Percentiles rank a stretch among this genome's conserved stretches.
phyloP scores from a whole-genome alignment of 2,113 vertebrate species.

The Mastomys coucha region DNA sequence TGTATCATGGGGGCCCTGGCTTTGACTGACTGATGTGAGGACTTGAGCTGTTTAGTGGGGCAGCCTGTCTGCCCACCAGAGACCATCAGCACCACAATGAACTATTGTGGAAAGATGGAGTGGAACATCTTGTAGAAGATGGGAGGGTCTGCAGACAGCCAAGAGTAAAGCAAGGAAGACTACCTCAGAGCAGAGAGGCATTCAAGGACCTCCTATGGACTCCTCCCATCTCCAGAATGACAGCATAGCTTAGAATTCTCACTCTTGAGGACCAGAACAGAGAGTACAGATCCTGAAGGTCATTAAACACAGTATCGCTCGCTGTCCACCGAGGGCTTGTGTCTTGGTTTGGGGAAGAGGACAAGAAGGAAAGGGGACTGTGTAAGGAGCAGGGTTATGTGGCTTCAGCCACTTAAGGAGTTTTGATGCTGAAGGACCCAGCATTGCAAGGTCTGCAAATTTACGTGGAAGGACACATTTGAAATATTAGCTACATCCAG shows the following conservation, averaged over 20 bases:
- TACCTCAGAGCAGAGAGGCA: neutral
- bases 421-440: neutral
- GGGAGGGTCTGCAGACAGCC: neutral
- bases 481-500: slow-evolving; percentile 1
- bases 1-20: neutral
- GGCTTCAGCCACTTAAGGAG: neutral
- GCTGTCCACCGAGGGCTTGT: neutral
- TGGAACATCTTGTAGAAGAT: neutral
- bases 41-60: neutral
- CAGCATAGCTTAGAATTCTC: neutral
- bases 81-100: neutral
- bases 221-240: neutral
- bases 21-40: neutral
- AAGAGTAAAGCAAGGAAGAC: neutral
- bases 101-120: neutral
- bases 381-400: neutral
- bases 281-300: neutral
- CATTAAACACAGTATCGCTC: neutral
- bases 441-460: neutral
- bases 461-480: neutral
- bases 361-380: fast-evolving
- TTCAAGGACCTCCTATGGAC: fast-evolving
- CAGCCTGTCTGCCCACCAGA: neutral
- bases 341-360: neutral
- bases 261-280: no score